Conservation (phyloP, 2,888 invertebrate genomes). For the Perizoma flavofasciatum region DNA sequence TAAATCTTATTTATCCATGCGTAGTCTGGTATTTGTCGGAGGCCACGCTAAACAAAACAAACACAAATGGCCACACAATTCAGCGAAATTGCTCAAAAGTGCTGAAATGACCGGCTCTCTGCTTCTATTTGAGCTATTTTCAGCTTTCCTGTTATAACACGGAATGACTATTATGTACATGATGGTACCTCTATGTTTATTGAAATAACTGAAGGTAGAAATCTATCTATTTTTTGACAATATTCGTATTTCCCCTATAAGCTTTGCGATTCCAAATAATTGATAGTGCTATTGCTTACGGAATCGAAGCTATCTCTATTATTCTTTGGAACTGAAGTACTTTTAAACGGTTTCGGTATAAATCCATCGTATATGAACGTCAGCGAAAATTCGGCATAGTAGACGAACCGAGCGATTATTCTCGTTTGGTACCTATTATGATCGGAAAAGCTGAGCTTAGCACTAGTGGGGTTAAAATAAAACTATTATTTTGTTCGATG, state of each 20-base stretch:
- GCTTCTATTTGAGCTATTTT: constrained; percentile 46
- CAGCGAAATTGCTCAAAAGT: constrained; percentile 67
- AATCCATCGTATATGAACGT: constrained; percentile 28
- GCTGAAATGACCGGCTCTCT: constrained; percentile 69
- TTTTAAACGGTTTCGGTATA: constrained; percentile 28
- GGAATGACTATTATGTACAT: background rate
- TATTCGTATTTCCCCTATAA: no score
- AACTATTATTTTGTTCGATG: constrained; percentile 29
- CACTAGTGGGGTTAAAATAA: constrained; percentile 32
- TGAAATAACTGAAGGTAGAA: no score
- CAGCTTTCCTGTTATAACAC: constrained; percentile 18
- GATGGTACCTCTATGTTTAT: no score
- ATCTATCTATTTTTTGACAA: no score
- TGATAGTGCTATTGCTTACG: no score
- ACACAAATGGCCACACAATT: constrained; percentile 48
- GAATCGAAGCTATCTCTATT: no score
- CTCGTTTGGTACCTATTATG: constrained; percentile 37
- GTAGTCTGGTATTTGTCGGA: constrained; percentile 33
- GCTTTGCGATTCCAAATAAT: no score
- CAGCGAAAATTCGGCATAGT: constrained; percentile 30
- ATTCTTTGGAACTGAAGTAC: background rate
- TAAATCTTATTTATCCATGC: constrained; percentile 38
- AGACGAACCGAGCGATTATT: constrained; percentile 33
- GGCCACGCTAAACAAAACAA: constrained; percentile 54
- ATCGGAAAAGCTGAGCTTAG: constrained; percentile 34